Conservation (phyloP, 2,797 vertebrate genomes). For the Spondyliosoma cantharus region DNA sequence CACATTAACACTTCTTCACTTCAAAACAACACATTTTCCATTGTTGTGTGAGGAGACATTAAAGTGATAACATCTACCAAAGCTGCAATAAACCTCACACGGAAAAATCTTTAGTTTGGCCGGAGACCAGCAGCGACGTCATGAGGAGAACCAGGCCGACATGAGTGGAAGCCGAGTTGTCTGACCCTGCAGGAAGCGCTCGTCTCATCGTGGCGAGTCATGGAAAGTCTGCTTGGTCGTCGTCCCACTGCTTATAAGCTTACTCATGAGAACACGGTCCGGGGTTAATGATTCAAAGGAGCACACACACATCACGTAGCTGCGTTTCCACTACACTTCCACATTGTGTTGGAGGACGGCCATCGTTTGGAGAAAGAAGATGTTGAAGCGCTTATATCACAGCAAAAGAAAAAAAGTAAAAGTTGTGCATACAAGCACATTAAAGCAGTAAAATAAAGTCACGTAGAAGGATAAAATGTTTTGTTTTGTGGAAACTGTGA, state of each 20-base stretch:
- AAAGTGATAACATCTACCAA: constrained; percentile 15
- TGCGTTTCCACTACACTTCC: constrained; percentile 16
- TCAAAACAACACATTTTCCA: not conserved
- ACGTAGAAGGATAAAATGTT: no score
- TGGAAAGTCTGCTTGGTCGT: constrained; percentile 55
- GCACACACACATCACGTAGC: not conserved
- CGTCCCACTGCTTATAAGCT: constrained; percentile 20
- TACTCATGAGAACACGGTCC: constrained; percentile 42
- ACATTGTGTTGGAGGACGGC: not conserved
- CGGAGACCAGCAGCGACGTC: constrained; percentile 35
- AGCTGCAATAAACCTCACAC: constrained; percentile 24
- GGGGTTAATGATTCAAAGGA: constrained; percentile 17
- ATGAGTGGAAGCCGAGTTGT: not conserved
- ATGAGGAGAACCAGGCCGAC: not conserved
- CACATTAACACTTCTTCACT: constrained; percentile 2
- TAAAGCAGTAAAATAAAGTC: no score
- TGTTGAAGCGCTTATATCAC: not conserved
- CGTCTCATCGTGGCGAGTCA: constrained; percentile 45
- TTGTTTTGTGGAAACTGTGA: no score
- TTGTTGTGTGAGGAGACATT: not conserved
- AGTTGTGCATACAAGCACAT: not conserved
- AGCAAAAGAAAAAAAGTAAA: not conserved
- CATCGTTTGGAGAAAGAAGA: not conserved
- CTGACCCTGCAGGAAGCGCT: constrained; percentile 34
- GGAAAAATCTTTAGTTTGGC: constrained; percentile 50